phyloP scores from a whole-genome alignment of 2,113 vertebrate genomes.

The Pongo abelii region DNA sequence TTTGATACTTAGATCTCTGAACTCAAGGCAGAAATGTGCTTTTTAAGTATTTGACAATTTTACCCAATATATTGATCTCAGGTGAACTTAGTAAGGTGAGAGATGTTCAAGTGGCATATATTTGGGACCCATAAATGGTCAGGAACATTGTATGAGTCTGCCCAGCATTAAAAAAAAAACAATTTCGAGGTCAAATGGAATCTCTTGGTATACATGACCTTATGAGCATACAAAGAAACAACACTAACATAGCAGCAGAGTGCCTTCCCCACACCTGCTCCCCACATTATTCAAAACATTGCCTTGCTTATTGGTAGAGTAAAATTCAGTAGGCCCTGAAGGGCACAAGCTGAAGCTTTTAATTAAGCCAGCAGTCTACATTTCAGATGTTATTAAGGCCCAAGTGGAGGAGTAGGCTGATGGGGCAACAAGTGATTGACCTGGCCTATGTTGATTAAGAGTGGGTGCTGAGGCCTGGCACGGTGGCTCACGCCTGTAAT shows the following conservation, averaged over 20 bases:
- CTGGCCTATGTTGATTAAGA: not conserved
- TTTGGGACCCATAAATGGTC: not conserved
- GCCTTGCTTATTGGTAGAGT: not conserved
- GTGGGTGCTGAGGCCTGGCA: not conserved
- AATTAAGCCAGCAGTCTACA: not conserved
- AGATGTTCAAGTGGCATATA: not conserved
- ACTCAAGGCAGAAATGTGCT: not conserved
- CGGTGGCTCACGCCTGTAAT: no score
- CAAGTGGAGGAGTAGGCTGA: not conserved
- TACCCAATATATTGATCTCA: not conserved
- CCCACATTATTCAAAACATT: not conserved
- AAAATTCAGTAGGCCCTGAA: not conserved
- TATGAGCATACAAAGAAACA: not conserved
- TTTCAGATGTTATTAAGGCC: not conserved
- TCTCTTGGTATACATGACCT: not conserved
- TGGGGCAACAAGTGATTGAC: not conserved
- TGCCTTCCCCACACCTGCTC: not conserved
- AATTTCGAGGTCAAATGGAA: constrained; percentile 29
- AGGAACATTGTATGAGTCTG: not conserved
- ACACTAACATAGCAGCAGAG: not conserved
- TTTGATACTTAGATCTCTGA: not conserved
- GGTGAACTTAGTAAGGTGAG: not conserved
- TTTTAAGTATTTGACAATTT: constrained; percentile 3
- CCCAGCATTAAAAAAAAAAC: not conserved
- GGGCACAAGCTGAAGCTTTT: not conserved